Base-by-base conservation (phyloP, 1,140 invertebrate species). In the Brachionus rotundiformis region DNA sequence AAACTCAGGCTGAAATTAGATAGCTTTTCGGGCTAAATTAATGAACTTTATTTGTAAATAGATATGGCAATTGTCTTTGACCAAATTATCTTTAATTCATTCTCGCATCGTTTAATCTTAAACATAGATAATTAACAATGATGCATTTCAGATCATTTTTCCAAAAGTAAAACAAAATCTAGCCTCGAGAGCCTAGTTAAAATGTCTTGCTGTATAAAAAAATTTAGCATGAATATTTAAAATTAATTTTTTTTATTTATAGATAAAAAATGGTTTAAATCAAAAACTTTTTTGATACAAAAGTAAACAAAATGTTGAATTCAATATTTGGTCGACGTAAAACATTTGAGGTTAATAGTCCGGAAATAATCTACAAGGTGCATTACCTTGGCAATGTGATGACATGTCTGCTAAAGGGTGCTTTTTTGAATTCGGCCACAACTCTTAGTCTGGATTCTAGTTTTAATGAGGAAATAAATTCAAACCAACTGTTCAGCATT, bases 321-420 rank as follows among this genome's bases (percentile, higher is more conserved):
- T 39, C 47, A 79, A 36, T 79, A 63, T 63, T 79, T 39, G 76
- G 76, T 19, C 44, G 76, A 13, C 76, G 76, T 10, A 79, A 79
- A 41, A 79, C 76, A 39, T 79, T 79, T 39, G 16, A 27, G 16
- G 76, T 79, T 10, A 79, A 79, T 11, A 63, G 47, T n/a, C 31
- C 47, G 8, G 76, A 79, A 31, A 79, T 39, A 54, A 63, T 16
- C 19, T 79, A 59, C 33, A 79, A 79, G 29, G 76, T 79, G 10
- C 76, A 79, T 27, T 79, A 79, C 59, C 33, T 79, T 3, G 76
- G 76, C 2, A 79, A 79, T 79, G 76, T 79, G 36, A 79, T 79
- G 76, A 79, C 76, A 23, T 39, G 76, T 41, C 16, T 59, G 23
- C 23, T 79, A 0, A 79, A 59, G 33, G 76, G 59, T 7, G n/a